These are phyloP conservation scores for Potamarius usumacintae DNA, from an alignment of 2,113 vertebrate genomes.

Conservation along the genomic window DNA sequence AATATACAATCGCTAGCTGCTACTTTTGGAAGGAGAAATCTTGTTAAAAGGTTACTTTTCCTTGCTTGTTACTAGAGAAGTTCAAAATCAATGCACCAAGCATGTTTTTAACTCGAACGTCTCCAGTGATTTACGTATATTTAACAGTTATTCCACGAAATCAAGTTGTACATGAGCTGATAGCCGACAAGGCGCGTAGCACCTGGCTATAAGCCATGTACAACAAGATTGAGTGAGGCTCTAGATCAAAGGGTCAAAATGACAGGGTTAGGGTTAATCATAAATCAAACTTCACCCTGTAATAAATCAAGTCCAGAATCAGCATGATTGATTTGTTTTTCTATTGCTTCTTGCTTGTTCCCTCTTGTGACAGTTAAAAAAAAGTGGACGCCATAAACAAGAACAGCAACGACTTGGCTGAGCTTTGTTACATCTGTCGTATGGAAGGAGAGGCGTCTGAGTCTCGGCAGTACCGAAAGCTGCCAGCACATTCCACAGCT, in stretches of 20 bases:
- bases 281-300: neutral
- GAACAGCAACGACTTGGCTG: slow-evolving; percentile 62
- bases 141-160: no score
- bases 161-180: no score
- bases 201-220: no score
- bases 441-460: slow-evolving; percentile 37
- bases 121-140: neutral
- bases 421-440: slow-evolving; percentile 67
- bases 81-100: neutral
- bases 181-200: no score
- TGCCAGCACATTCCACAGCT: slow-evolving; percentile 76
- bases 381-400: slow-evolving; percentile 55
- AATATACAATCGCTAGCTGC: neutral
- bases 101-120: neutral
- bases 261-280: neutral
- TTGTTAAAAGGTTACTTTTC: neutral
- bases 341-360: slow-evolving; percentile 20
- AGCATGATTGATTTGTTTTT: slow-evolving; percentile 53
- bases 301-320: slow-evolving; percentile 13
- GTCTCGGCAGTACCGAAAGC: slow-evolving; percentile 57
- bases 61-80: neutral
- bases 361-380: slow-evolving; percentile 25
- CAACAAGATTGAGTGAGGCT: no score
- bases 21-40: neutral
- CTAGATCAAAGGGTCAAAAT: no score